Conservation (phyloP, 2,797 vertebrate species). For the Mus spretus region DNA sequence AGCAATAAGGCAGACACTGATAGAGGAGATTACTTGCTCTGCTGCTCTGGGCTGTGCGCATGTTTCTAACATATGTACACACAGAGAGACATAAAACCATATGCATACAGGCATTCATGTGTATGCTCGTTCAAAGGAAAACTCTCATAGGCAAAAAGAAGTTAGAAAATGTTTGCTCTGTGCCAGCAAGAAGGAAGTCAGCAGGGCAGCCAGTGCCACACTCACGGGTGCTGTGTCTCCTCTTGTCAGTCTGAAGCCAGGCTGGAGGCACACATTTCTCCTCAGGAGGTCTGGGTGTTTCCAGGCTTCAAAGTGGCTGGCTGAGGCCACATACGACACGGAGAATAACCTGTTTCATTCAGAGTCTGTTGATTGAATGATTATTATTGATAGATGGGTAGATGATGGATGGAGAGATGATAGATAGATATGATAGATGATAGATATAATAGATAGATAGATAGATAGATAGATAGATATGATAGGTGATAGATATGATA, state of each 20-base stretch:
- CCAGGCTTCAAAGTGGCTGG: neutral
- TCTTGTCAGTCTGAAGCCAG: neutral
- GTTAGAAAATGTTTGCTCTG: neutral
- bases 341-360: neutral
- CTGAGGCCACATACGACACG: neutral
- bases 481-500: neutral
- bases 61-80: neutral
- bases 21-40: neutral
- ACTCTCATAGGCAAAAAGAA: neutral
- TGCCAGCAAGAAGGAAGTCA: neutral
- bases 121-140: neutral
- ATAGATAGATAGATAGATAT: neutral
- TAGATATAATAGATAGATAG: neutral
- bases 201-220: neutral
- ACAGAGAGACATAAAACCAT: neutral
- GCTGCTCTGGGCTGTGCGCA: too few relatives aligned
- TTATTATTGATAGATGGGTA: neutral
- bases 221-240: accelerated
- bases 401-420: neutral
- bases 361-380: neutral
- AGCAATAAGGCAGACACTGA: too few relatives aligned
- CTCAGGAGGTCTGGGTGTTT: neutral
- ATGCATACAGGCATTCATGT: neutral
- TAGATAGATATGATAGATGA: neutral
- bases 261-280: neutral